Evolutionary conservation across 2,113 vertebrate genomes (phyloP).

Genomic region (Platanista minor): DNA sequence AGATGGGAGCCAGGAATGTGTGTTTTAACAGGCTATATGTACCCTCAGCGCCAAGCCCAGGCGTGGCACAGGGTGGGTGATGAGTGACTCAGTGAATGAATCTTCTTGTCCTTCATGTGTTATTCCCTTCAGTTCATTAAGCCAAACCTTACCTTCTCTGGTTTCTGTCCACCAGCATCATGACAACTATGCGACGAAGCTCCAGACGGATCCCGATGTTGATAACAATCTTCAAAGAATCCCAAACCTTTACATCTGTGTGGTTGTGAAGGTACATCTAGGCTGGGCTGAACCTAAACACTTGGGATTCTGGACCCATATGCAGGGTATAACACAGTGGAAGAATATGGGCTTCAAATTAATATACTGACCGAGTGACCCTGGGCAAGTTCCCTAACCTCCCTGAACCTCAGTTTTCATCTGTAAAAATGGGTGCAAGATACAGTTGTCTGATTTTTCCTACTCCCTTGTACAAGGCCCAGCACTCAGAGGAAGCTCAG

Average conservation of each 20-base stretch:
- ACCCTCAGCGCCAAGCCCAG: not conserved
- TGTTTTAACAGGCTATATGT: not conserved
- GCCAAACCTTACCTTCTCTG: not conserved
- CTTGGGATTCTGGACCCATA: not conserved
- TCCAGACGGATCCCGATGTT: not conserved
- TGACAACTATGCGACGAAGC: not conserved
- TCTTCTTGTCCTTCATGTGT: not conserved
- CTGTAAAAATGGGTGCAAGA: not conserved
- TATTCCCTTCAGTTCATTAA: not conserved
- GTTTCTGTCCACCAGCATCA: not conserved
- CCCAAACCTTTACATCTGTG: not conserved
- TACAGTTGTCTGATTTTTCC: not conserved
- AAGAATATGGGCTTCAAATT: not conserved
- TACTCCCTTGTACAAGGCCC: not conserved
- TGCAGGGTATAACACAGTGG: not conserved
- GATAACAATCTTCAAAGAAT: not conserved
- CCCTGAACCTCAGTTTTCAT: not conserved
- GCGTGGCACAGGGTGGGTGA: not conserved
- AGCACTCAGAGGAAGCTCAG: not conserved
- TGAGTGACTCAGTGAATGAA: not conserved
- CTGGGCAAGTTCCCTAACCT: not conserved
- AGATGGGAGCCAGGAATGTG: not conserved
- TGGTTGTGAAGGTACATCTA: not conserved
- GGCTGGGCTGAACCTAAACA: not conserved
- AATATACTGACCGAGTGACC: not conserved